Conservation (phyloP, 2,888 invertebrate genomes). For the Ptilodon capucinus region DNA sequence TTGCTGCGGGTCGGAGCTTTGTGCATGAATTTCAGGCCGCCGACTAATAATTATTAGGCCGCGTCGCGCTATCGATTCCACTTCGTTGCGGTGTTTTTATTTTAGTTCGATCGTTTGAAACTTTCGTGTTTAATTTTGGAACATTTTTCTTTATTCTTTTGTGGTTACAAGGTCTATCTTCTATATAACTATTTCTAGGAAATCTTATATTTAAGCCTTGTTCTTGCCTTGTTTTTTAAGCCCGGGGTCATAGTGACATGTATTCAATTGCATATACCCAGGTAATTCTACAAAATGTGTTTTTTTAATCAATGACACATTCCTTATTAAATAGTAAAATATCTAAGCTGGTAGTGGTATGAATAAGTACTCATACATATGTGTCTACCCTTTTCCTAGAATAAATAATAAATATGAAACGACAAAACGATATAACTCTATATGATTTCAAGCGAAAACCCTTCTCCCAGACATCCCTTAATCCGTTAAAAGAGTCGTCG, state of each 20-base stretch:
- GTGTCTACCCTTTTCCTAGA: background rate
- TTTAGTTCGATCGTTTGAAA: constrained; percentile 3
- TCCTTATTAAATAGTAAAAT: too few species aligned
- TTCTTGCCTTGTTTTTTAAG: too few species aligned
- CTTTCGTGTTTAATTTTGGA: background rate
- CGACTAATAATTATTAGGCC: constrained; percentile 80
- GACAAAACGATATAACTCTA: constrained; percentile 46
- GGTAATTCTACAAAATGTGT: background rate
- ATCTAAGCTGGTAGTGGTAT: too few species aligned
- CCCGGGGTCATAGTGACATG: too few species aligned
- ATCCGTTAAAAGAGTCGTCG: constrained; percentile 59
- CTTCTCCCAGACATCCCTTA: constrained; percentile 64
- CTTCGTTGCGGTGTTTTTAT: constrained; percentile 71
- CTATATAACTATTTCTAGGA: too few species aligned
- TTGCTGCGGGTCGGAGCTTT: constrained; percentile 81
- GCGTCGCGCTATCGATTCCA: constrained; percentile 71
- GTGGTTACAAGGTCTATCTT: too few species aligned
- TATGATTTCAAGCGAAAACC: constrained; percentile 52
- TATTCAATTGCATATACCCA: too few species aligned
- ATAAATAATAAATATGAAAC: background rate
- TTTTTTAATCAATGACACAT: too few species aligned
- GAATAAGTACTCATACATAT: too few species aligned
- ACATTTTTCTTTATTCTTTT: background rate
- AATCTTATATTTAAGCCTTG: background rate
- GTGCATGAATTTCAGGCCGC: constrained; percentile 82